phyloP scores from a whole-genome alignment of 2,888 invertebrate species.

The Synanthedon andrenaeformis region DNA sequence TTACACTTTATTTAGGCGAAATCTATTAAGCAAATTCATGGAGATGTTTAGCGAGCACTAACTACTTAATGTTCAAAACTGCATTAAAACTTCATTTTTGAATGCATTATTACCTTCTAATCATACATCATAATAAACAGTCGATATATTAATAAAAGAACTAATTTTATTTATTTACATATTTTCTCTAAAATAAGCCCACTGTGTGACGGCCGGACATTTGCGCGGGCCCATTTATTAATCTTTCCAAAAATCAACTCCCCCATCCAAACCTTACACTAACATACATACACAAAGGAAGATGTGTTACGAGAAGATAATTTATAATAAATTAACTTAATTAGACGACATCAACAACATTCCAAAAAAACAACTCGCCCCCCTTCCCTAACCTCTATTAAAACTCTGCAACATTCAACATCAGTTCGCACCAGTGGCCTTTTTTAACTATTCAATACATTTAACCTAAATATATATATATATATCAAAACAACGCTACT shows the following conservation, averaged over 20 bases:
- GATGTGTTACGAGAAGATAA: constrained; percentile 26
- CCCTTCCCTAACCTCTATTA: constrained; percentile 49
- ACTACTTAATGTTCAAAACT: too few relatives aligned
- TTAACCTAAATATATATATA: constrained; percentile 32
- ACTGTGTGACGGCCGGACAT: too few relatives aligned
- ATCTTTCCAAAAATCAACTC: too few relatives aligned
- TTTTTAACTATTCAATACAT: constrained; percentile 40
- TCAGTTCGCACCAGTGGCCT: constrained; percentile 64
- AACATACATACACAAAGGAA: constrained; percentile 20
- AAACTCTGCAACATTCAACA: constrained; percentile 68
- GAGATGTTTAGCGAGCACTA: too few relatives aligned
- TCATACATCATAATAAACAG: too few relatives aligned
- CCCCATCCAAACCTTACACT: constrained; percentile 18
- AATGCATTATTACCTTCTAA: too few relatives aligned
- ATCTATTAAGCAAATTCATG: too few relatives aligned
- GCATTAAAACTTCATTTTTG: too few relatives aligned
- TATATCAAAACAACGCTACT: constrained; percentile 37
- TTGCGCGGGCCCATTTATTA: too few relatives aligned
- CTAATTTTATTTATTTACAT: too few relatives aligned
- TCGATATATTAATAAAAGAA: too few relatives aligned
- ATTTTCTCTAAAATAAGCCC: too few relatives aligned
- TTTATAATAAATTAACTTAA: constrained; percentile 30
- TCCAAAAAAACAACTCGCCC: constrained; percentile 47
- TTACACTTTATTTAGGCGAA: constrained; percentile 1
- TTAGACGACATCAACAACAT: constrained; percentile 53